Evolutionary conservation across 2,888 invertebrate species (phyloP), one percentile per base, ranked within the genome.

Genomic region (Synergus gifuensis): DNA sequence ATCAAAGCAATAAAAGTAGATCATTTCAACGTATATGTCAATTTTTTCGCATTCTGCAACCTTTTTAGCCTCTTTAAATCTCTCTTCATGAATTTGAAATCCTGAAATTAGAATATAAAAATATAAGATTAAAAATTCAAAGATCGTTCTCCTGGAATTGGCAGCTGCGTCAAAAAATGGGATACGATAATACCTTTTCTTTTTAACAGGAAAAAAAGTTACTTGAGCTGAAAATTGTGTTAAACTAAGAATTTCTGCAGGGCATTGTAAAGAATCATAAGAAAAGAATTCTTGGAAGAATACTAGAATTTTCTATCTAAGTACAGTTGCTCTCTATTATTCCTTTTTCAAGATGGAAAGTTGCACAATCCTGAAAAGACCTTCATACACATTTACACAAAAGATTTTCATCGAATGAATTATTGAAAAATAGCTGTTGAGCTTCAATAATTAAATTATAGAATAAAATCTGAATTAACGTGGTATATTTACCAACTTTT

Each of bases 291-390:
- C 28, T 28, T 49, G 54, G 8, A 9, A 28, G 46, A 16, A n/a
- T 69, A 46, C 46, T 16, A 46, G 69, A 69, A 69, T 49, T 49
- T 69, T 49, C 28, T 18, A 4, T 18, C 46, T n/a, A 67, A 67
- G 69, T 69, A 49, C 49, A 69, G 28, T 67, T 49, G 16, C 28
- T 69, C 28, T 49, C 44, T 69, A 8, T n/a, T n/a, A 8, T n/a
- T 54, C n/a, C 54, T 54, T 54, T 54, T 8, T 54, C 16, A n/a
- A 54, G n/a, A 54, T 8, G n/a, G 1, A n/a, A n/a, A 54, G n/a
- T n/a, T 4, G 8, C n/a, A 9, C n/a, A 54, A n/a, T n/a, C 3
- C n/a, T n/a, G 2, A n/a, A 8, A 8, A 54, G 54, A 54, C 2
- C 2, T n/a, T 2, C 8, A 7, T n/a, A 54, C n/a, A n/a, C n/a